Evolutionary conservation across 2,888 invertebrate genomes (phyloP).

Genomic region (Parapristionchus giblindavisi): DNA sequence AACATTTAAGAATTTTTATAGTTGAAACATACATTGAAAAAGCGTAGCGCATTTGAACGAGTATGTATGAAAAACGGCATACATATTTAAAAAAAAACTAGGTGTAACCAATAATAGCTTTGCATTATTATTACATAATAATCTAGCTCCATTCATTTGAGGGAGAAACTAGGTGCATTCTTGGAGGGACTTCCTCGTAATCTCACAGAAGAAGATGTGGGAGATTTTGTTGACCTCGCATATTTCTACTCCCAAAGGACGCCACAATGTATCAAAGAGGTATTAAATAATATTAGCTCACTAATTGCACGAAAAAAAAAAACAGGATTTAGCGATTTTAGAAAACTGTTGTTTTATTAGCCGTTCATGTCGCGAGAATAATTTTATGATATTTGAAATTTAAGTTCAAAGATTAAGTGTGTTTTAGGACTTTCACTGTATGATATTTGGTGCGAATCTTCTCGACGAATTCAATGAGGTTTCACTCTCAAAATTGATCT

Average conservation of each 20-base stretch:
- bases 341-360: neutral
- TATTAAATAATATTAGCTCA: neutral
- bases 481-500: slow-evolving; percentile 78
- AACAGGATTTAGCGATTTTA: neutral
- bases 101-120: no score
- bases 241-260: slow-evolving; percentile 93
- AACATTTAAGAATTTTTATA: no score
- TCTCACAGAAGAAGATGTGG: slow-evolving; percentile 90
- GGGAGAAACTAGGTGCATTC: slow-evolving; percentile 44
- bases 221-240: slow-evolving; percentile 95
- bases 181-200: slow-evolving; percentile 73
- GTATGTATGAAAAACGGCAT: no score
- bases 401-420: neutral
- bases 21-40: no score
- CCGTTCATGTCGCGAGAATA: neutral
- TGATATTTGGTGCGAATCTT: slow-evolving; percentile 72
- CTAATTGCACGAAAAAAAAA: no score
- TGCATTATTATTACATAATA: neutral
- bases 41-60: no score
- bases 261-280: slow-evolving; percentile 53
- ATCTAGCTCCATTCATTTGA: slow-evolving; percentile 36
- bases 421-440: slow-evolving; percentile 73
- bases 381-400: neutral
- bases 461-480: slow-evolving; percentile 61
- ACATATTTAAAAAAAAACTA: no score